Base-by-base conservation (phyloP, 2,797 vertebrate species). In the Crocodylus rhombifer region DNA sequence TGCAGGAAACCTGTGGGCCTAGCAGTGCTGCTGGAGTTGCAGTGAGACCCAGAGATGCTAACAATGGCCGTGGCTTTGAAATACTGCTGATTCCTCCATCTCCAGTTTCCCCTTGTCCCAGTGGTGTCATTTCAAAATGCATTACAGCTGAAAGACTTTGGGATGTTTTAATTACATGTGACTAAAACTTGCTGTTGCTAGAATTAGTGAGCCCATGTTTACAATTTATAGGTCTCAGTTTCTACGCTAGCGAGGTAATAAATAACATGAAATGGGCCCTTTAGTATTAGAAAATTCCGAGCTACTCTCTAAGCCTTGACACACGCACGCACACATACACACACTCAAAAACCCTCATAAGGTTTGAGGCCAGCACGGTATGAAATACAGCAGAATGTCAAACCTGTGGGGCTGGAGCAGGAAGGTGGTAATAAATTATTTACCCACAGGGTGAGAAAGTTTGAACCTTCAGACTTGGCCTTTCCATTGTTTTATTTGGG, bases 141-240 rank as follows among this genome's bases (percentile, higher is more conserved):
- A 97, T 97, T 98, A 97, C 93, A 96, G 97, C 97, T 91, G 96
- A 96, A 97, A 97, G 97, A 97, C 95, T 98, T 98, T 97, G 97
- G 96, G 98, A 98, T 98, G 97, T 98, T 98, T 98, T 98, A 98
- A 98, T 98, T 98, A 98, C 97, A 97, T 97, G 94, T 97, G 97
- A 96, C 93, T 97, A 98, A 97, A 96, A 95, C 95, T 97, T 95
- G 94, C 97, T 93, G 67, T 95, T 95, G 97, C 95, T 97, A 86
- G 97, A 97, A 98, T 98, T 97, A 98, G 97, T 94, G 89, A 0
- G 91, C 94, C 97, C 97, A 23, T 97, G 96, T 97, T 97, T 95
- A 96, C 89, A 77, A 98, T 98, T 98, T 98, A 98, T 98, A 94
- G 97, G 95, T 96, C 95, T 97, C 96, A 15, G 84, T 94, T 97